A percentile compares a stretch with the other conserved stretches of the same genome.
Conservation (phyloP, 1,140 invertebrate genomes). For the Drosophila leontia region DNA sequence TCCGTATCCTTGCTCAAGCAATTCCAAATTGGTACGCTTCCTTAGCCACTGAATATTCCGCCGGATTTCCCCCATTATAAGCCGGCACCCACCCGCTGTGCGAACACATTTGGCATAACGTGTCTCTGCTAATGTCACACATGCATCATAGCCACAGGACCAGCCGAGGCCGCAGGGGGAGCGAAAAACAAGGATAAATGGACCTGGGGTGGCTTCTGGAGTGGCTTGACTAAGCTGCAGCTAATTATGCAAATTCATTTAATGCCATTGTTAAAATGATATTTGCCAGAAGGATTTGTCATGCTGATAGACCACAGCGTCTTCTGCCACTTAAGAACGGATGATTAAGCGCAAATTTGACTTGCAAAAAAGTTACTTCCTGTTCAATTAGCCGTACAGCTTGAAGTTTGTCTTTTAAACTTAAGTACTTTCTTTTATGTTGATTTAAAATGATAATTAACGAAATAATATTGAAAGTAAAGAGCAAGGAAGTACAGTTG, state of each 20-base stretch:
- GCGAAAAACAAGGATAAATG: slow-evolving; percentile 10
- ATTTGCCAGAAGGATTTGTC: slow-evolving; percentile 61
- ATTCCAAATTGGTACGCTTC: not conserved
- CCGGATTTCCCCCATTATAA: not conserved
- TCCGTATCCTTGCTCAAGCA: not conserved
- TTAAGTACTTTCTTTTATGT: not conserved
- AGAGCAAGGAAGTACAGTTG: not conserved
- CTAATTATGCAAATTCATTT: slow-evolving; percentile 79
- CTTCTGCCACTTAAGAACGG: slow-evolving; percentile 14
- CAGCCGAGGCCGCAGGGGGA: slow-evolving; percentile 8
- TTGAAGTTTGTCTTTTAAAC: not conserved
- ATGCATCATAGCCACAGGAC: slow-evolving; percentile 69
- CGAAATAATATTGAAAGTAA: rapidly evolving
- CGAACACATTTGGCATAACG: slow-evolving; percentile 46
- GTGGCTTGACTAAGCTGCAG: slow-evolving; percentile 51
- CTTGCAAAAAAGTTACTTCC: slow-evolving; percentile 25
- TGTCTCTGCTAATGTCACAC: slow-evolving; percentile 62
- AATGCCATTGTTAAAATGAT: slow-evolving; percentile 68
- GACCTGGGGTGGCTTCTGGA: slow-evolving; percentile 1
- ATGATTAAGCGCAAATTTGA: slow-evolving; percentile 35
- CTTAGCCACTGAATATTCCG: slow-evolving; percentile 4
- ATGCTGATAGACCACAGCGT: slow-evolving; percentile 30
- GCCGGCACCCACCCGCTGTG: slow-evolving; percentile 41
- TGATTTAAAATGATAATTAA: not conserved
- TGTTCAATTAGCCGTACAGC: slow-evolving; percentile 11